Conservation (phyloP, 2,113 vertebrate species). For the Pholis gunnellus region DNA sequence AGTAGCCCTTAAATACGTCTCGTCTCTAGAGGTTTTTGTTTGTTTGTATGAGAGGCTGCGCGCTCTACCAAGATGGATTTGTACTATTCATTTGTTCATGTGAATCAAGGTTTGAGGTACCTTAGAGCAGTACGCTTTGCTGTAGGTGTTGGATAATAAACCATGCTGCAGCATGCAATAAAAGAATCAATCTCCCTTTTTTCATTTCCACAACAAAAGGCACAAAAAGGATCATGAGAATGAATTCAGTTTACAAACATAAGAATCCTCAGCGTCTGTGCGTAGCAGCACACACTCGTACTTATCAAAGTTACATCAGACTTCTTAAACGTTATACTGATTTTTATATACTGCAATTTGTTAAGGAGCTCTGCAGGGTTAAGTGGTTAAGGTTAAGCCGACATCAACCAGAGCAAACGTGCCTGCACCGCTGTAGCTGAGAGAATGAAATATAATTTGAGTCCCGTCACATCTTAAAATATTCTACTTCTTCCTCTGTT, state of each 20-base stretch:
- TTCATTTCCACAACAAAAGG: background rate
- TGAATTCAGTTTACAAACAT: background rate
- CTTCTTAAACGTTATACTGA: slow-evolving; percentile 24
- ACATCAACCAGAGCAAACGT: slow-evolving; percentile 9
- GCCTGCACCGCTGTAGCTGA: slow-evolving; percentile 3
- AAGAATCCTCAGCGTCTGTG: background rate
- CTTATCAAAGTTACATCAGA: slow-evolving; percentile 22
- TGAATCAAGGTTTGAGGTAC: background rate
- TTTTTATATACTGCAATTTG: background rate
- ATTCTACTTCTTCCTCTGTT: background rate
- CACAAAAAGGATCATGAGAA: background rate
- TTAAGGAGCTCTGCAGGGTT: slow-evolving; percentile 13
- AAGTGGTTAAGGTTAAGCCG: too few species aligned
- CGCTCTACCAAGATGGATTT: background rate
- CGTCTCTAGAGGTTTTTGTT: too few species aligned
- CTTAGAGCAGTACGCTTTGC: slow-evolving; percentile 5
- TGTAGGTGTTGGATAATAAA: background rate
- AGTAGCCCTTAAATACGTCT: background rate
- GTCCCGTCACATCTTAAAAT: background rate
- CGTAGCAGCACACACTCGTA: background rate
- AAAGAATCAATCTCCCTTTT: background rate
- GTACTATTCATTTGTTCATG: background rate
- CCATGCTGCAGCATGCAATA: background rate
- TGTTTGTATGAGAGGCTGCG: background rate
- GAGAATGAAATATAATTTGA: background rate